Conservation (phyloP, 2,113 vertebrate genomes). For the Rhombomys opimus region DNA sequence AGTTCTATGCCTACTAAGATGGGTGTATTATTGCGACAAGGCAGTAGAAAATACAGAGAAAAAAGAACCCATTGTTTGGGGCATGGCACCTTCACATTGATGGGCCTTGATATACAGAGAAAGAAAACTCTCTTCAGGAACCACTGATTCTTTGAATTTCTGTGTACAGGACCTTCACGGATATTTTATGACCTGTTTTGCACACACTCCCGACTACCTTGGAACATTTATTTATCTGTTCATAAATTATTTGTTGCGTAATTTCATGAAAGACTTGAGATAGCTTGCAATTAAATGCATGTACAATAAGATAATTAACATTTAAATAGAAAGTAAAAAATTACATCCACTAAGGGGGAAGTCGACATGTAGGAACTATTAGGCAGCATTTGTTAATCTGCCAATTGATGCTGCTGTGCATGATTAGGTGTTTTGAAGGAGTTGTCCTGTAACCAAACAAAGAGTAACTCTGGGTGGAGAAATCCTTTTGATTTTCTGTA, state of each 20-base stretch:
- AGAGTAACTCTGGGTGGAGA: conserved; percentile 9
- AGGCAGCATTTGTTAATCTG: not conserved
- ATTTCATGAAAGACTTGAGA: conserved; percentile 29
- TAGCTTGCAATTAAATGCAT: not conserved
- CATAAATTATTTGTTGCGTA: not conserved
- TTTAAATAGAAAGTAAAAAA: conserved; percentile 32
- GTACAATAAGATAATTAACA: not conserved
- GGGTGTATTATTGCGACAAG: not conserved
- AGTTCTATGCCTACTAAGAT: not conserved
- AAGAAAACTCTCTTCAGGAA: not conserved
- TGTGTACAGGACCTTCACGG: not conserved
- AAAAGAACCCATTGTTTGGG: not conserved
- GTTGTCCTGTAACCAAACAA: conserved; percentile 24
- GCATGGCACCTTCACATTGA: not conserved
- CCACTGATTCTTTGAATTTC: not conserved
- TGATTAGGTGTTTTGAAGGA: conserved; percentile 53
- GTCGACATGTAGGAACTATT: not conserved
- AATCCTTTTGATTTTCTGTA: conserved; percentile 24
- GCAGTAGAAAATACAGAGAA: not conserved
- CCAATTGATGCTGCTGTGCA: not conserved
- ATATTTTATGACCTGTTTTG: not conserved
- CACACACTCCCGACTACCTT: not conserved
- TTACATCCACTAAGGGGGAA: not conserved
- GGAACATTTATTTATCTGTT: not conserved
- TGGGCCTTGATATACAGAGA: not conserved